Conservation (phyloP, 2,797 vertebrate genomes). For the Neosalanx taihuensis region DNA sequence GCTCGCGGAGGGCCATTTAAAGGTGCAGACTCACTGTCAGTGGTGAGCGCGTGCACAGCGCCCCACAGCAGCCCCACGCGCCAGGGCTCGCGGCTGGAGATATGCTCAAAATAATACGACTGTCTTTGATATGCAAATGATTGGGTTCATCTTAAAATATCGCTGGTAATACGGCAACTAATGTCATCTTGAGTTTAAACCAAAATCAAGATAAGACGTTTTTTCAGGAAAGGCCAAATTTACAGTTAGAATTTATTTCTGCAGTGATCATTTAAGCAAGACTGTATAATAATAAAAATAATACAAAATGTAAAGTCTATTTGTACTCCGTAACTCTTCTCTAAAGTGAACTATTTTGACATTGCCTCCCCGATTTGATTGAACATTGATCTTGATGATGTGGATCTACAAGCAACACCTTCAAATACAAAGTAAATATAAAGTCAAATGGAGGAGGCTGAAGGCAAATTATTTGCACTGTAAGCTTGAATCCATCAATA, state of each 20-base stretch:
- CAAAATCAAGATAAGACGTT: too few species aligned
- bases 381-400: background rate
- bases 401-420: background rate
- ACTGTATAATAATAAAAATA: too few species aligned
- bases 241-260: too few species aligned
- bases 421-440: background rate
- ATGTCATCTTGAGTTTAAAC: background rate
- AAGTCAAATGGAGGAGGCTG: background rate
- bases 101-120: conserved; percentile 13
- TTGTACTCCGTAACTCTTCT: too few species aligned
- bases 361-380: too few species aligned
- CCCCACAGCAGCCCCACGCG: conserved; percentile 5
- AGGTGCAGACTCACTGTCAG: conserved; percentile 67
- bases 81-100: background rate
- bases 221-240: too few species aligned
- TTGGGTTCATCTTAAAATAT: background rate
- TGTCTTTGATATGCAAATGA: background rate
- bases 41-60: background rate
- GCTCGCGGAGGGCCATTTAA: conserved; percentile 70
- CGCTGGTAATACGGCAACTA: background rate
- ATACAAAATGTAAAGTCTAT: too few species aligned
- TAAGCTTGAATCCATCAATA: background rate
- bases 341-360: too few species aligned
- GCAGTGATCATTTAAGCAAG: too few species aligned
- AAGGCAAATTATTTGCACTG: background rate